Conservation (phyloP, 2,888 invertebrate genomes). For the Charanyca ferruginea region DNA sequence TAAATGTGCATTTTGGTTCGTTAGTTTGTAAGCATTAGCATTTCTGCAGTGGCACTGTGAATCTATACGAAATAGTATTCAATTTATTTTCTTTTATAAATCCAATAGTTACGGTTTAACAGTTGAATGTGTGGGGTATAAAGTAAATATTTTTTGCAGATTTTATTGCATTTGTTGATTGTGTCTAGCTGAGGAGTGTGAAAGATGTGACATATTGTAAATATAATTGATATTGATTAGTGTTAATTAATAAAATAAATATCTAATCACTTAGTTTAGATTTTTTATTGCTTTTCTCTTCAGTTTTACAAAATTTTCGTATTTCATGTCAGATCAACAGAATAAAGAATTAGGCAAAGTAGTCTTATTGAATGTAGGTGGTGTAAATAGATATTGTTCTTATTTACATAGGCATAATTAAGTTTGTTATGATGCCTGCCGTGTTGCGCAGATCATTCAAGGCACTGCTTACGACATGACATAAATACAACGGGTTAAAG, state of each 20-base stretch:
- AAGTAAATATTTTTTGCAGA: conserved; percentile 76
- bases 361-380: conserved; percentile 18
- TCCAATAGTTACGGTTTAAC: conserved; percentile 55
- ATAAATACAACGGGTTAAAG: conserved; percentile 38
- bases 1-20: conserved; percentile 54
- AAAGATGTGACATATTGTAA: conserved; percentile 81
- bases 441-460: conserved; percentile 24
- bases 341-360: conserved; percentile 40
- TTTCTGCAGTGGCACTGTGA: conserved; percentile 78
- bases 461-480: conserved; percentile 18
- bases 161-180: conserved; percentile 83
- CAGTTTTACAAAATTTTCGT: conserved; percentile 39
- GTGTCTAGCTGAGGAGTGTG: conserved; percentile 73
- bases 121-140: conserved; percentile 68
- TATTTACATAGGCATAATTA: conserved; percentile 3
- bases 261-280: conserved; percentile 73
- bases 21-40: conserved; percentile 53
- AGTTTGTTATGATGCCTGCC: conserved; percentile 17
- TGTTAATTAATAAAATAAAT: conserved; percentile 83
- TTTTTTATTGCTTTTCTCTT: conserved; percentile 68
- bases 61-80: conserved; percentile 69
- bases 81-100: conserved; percentile 68
- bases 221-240: conserved; percentile 87
- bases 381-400: conserved; percentile 44
- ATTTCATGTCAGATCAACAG: conserved; percentile 53